Evolutionary conservation across 1,140 invertebrate genomes (phyloP), one percentile per base, ranked within the genome.

Genomic region (Drosophila lacertosa): DNA sequence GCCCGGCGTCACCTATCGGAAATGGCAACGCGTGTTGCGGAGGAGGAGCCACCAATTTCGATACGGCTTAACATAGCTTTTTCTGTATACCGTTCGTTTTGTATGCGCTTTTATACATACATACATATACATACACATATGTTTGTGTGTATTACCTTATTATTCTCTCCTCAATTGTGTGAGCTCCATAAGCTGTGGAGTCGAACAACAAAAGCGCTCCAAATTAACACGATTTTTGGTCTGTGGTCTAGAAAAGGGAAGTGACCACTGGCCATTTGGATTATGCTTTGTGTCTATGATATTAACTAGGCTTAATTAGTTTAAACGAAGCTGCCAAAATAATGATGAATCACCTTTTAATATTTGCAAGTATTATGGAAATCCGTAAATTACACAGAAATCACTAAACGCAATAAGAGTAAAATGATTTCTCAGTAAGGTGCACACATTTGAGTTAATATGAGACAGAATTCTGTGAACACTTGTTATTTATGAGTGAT

Each of bases 191-290:
- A 63, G 59, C 51, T 51, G 26, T 18, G 20, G 20, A 18, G 9
- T 40, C 24, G 16, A 42, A 9, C 29, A 69, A 74, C 59, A 74
- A 69, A 66, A 63, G 45, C 50, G n/a, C 22, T n/a, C 55, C 33
- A 78, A 83, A 84, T 83, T 76, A 79, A 76, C 72, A 54, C 16
- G 33, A 79, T 35, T 60, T 78, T 44, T 40, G 37, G 20, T 29
- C 33, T 42, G 5, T 58, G 42, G 10, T 42, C 15, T 13, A n/a
- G 16, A 13, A 32, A 20, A 57, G 24, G 18, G 16, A 20, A 24
- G 10, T 42, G 24, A 57, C 24, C 39, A 24, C 24, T 42, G 39
- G 24, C 16, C 40, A 39, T 59, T 37, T 24, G 37, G 37, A 18
- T 18, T 42, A 11, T 37, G 33, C 18, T 37, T 39, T 20, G 5